Base-by-base conservation (phyloP, 1,140 invertebrate genomes). In the Vanessa atalanta region DNA sequence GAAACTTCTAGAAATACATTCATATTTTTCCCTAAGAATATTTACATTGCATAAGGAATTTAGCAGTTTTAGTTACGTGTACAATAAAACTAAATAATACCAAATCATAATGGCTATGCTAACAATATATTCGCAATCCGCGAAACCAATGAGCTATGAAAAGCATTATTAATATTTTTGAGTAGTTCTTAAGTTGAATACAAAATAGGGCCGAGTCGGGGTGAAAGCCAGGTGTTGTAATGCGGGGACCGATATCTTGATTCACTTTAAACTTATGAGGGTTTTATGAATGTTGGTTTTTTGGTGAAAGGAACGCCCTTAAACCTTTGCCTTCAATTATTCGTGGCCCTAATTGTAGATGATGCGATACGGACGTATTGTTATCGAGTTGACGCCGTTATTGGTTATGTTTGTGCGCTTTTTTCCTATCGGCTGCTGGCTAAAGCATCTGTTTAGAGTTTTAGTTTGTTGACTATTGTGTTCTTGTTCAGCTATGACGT, bases 331-430 rank as follows among this genome's bases (percentile, higher is more conserved):
- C 86, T 84, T 86, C 88, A 90, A 91, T 91, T 92, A 91, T 91
- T 87, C 83, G 80, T 86, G 83, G 89, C 90, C 90, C 90, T 90
- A 90, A 91, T 90, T 90, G 86, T 80, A 92, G 90, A 91, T 92
- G 88, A 90, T 90, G 88, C 83, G 89, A 90, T 92, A 91, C 61
- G 83, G 51, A 50, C 47, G 70, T 73, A 87, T 89, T 90, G 87
- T 89, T 74, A 72, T 78, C 63, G 66, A 83, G 75, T 89, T 91
- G 88, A 91, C 85, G 84, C 68, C 77, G 77, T 79, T 87, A 89
- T 90, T 86, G 89, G 85, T 84, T 86, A 43, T 88, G 82, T 87
- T 85, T 87, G 87, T 86, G 78, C 61, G 76, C 80, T 77, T 88
- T 87, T 81, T 80, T 81, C 75, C 75, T 65, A 73, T 65, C 60